These are phyloP conservation scores for Silurus asotus DNA, from an alignment of 2,113 vertebrate species.

Conservation along the genomic window DNA sequence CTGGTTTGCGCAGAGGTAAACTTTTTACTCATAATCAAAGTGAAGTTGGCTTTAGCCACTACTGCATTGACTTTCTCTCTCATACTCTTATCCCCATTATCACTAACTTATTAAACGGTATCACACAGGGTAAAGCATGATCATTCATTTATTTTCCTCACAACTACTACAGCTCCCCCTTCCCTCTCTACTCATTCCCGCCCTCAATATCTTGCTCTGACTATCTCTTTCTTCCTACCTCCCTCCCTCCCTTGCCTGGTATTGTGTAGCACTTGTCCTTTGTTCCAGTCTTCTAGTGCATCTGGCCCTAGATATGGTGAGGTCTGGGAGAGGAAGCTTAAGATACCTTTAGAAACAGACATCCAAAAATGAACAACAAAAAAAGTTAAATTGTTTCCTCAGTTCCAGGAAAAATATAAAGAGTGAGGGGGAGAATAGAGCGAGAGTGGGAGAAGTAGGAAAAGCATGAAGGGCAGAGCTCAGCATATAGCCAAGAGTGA, in stretches of 20 bases:
- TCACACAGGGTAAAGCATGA: slow-evolving; percentile 65
- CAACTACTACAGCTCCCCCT: slow-evolving; percentile 42
- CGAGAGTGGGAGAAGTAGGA: slow-evolving; percentile 10
- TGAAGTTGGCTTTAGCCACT: slow-evolving; percentile 48
- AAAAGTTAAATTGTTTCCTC: slow-evolving; percentile 61
- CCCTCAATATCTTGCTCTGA: slow-evolving; percentile 12
- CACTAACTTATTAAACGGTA: slow-evolving; percentile 69
- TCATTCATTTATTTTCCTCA: slow-evolving; percentile 41
- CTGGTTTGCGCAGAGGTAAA: slow-evolving; percentile 75
- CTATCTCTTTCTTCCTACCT: slow-evolving; percentile 46
- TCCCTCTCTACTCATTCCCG: slow-evolving; percentile 11
- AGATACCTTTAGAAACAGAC: slow-evolving; percentile 44
- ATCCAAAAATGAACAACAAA: slow-evolving; percentile 42
- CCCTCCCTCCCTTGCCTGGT: slow-evolving; percentile 63
- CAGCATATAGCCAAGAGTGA: slow-evolving; percentile 82
- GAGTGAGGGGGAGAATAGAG: slow-evolving; percentile 49
- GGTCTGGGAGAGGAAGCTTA: slow-evolving; percentile 63
- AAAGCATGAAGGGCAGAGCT: slow-evolving; percentile 74
- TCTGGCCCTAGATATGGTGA: slow-evolving; percentile 75
- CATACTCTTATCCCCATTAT: slow-evolving; percentile 49
- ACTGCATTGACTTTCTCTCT: slow-evolving; percentile 40
- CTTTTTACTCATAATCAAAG: slow-evolving; percentile 61
- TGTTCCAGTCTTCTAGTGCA: slow-evolving; percentile 75
- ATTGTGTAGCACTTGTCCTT: slow-evolving; percentile 78
- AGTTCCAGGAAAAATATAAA: slow-evolving; percentile 54